Conservation (phyloP, 2,113 vertebrate genomes). For the Pungitius pungitius region DNA sequence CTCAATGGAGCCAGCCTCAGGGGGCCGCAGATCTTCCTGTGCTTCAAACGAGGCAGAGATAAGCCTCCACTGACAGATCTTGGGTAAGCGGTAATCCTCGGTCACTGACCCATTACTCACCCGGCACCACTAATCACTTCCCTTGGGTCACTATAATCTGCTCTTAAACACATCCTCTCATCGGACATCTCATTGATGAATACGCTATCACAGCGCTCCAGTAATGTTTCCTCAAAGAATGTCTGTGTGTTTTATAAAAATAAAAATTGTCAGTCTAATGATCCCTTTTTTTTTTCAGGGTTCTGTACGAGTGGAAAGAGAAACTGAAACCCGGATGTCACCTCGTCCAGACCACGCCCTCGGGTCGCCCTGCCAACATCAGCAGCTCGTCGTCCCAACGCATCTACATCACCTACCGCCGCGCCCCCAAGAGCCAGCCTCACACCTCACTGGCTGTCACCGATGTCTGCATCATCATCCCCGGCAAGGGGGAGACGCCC, state of each 20-base stretch:
- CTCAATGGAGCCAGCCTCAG: slow-evolving; percentile 95
- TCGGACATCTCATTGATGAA: slow-evolving; percentile 23
- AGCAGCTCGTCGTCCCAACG: slow-evolving; percentile 92
- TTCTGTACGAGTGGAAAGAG: slow-evolving; percentile 97
- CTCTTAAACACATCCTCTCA: slow-evolving; percentile 45
- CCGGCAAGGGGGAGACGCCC: slow-evolving; percentile 94
- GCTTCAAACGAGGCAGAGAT: slow-evolving; percentile 95
- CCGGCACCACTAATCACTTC: slow-evolving; percentile 65
- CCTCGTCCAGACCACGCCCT: slow-evolving; percentile 93
- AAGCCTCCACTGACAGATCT: slow-evolving; percentile 97
- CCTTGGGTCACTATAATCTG: slow-evolving; percentile 55
- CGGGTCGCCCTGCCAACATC: slow-evolving; percentile 93
- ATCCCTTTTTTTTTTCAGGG: slow-evolving; percentile 71
- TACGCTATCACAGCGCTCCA: slow-evolving; percentile 18
- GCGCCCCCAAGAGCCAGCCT: slow-evolving; percentile 89
- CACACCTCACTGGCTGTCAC: slow-evolving; percentile 94
- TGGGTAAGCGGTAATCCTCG: slow-evolving; percentile 87
- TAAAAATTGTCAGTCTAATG: background rate
- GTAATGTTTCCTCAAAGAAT: background rate
- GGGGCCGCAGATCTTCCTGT: slow-evolving; percentile 94
- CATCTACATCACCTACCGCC: slow-evolving; percentile 94
- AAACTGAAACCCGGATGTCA: slow-evolving; percentile 95
- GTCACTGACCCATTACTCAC: slow-evolving; percentile 61
- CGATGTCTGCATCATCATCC: slow-evolving; percentile 95
- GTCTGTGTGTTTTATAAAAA: background rate